Base-by-base conservation (phyloP, 1,140 invertebrate species). In the Chironomus tepperi region DNA sequence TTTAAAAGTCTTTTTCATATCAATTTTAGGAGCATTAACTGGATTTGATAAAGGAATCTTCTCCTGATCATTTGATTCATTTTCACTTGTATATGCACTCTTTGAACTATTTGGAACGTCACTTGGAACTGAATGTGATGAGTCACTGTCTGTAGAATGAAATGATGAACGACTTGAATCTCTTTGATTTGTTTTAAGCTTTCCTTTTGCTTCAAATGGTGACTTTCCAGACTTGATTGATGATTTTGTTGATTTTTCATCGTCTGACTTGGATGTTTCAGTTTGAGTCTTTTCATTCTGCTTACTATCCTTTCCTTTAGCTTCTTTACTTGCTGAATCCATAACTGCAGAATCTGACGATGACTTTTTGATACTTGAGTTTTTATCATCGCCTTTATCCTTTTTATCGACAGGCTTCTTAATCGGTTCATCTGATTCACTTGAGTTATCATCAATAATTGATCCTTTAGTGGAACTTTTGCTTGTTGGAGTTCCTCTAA, bases 251-350 rank as follows among this genome's bases (percentile, higher is more conserved):
- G 15, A 64, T 70, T 70, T 70, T 19, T 70, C 65, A 70, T 70
- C 65, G 10, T 70, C 73, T 83, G 73, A 73, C 74, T 76, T 73
- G 81, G 81, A 74, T 83, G 85, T 64, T 80, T 81, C 79, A 83
- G 81, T 76, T 84, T 85, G 3, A 83, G 81, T 18, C 79, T 81
- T 89, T 74, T 87, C 87, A 19, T 19, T 70, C 10, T 74, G 74
- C 73, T 78, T 77, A 7, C 76, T 73, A 0, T 73, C 75, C 73
- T 80, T 79, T 19, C 92, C 92, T 81, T 94, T 95, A 0, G 94
- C 79, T 80, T 94, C 92, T 0, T 92, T 93, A 79, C 92, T 91
- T 5, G 90, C 83, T 15, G 89, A 89, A 76, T 89, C 47, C 1
- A n/a, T 3, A 57, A 57, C 47, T n/a, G 12, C 2, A 81, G 82